Evolutionary conservation across 2,888 invertebrate genomes (phyloP), one percentile per base, ranked within the genome.

Genomic region (Melangyna quadrimaculata): DNA sequence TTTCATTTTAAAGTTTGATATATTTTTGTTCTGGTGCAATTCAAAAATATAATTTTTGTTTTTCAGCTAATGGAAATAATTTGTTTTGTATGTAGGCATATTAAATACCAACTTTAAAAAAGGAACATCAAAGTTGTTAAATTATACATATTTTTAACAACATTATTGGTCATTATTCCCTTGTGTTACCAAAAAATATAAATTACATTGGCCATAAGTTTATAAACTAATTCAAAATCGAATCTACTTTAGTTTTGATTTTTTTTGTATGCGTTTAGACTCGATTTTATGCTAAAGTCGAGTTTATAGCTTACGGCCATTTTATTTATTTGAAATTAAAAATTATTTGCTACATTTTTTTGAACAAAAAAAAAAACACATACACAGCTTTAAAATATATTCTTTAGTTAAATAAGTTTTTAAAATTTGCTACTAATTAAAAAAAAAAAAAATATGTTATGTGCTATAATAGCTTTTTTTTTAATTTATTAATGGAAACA

Each of bases 91-190:
- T n/a, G n/a, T n/a, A n/a, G n/a, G n/a, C n/a, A n/a, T n/a, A n/a
- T 24, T 12, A 17, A 9, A 10, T 37, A 55, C 51, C 77, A 69
- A 80, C 61, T 80, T 72, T 80, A 80, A 67, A 80, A n/a, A 84
- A 84, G 84, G 80, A 84, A 84, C 80, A 72, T 79, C 75, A 84
- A 84, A 79, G 45, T 67, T 70, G 22, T 75, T n/a, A n/a, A n/a
- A n/a, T 74, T 75, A 37, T 14, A 10, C 24, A 55, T 75, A 51
- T 71, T 40, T 22, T n/a, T 24, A 70, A 29, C 3, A 61, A 12
- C 10, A 22, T 17, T 24, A 35, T 67, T 67, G 67, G 67, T 67
- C 67, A 27, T 29, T 67, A 17, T 51, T 51, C 35, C 14, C 12
- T 51, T 35, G 48, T 65, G 9, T 32, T 45, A 19, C 27, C 32